Conservation (phyloP, 2,888 invertebrate species). For the Mystacides longicornis region DNA sequence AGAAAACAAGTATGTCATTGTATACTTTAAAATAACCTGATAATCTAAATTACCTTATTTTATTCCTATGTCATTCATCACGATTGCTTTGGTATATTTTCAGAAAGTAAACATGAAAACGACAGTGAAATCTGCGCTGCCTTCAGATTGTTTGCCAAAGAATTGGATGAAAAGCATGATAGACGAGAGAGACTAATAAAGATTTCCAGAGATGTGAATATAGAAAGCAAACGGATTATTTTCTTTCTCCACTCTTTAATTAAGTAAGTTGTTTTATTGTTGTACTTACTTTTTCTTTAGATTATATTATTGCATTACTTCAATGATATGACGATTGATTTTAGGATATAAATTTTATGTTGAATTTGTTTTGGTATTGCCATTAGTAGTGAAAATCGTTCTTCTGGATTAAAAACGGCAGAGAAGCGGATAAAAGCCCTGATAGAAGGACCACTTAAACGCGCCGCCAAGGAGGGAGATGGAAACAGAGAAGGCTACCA, state of each 20-base stretch:
- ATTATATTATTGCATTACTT: neutral
- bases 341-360: too few species aligned
- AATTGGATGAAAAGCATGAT: constrained; percentile 73
- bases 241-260: constrained; percentile 72
- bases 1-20: neutral
- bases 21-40: too few species aligned
- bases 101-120: neutral
- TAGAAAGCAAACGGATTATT: constrained; percentile 85
- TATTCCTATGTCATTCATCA: too few species aligned
- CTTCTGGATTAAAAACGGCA: constrained; percentile 54
- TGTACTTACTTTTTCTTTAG: neutral
- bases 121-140: constrained; percentile 42
- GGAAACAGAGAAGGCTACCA: constrained; percentile 41
- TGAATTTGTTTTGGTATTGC: neutral
- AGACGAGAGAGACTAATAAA: constrained; percentile 78
- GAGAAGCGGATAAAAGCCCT: constrained; percentile 58
- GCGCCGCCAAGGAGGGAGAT: constrained; percentile 64
- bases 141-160: constrained; percentile 56
- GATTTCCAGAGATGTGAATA: constrained; percentile 74
- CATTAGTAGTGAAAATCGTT: constrained; percentile 35
- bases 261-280: constrained; percentile 28
- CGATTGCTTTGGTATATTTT: too few species aligned
- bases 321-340: neutral
- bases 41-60: too few species aligned
- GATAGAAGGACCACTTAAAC: constrained; percentile 42